Percentiles rank a stretch among this genome's conserved stretches.
These are phyloP conservation scores for Thalassoma bifasciatum DNA, from an alignment of 2,113 vertebrate species.

Conservation along the genomic window DNA sequence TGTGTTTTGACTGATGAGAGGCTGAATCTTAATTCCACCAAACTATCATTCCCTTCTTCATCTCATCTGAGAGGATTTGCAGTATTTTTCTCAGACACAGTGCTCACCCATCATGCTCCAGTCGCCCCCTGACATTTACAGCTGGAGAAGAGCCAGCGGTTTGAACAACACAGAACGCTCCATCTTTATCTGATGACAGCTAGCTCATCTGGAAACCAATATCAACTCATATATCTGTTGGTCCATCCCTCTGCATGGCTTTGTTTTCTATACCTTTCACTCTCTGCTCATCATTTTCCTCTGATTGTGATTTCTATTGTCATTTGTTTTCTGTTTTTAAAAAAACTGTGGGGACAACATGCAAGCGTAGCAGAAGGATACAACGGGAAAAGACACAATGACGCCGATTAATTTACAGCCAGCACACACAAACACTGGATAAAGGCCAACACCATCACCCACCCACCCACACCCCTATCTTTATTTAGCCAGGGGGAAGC, in stretches of 20 bases:
- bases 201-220: conserved; percentile 31
- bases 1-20: not conserved
- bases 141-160: conserved; percentile 26
- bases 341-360: not conserved
- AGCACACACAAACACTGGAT: conserved; percentile 7
- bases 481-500: conserved; percentile 30
- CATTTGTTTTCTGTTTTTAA: not conserved
- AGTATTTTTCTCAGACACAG: conserved; percentile 17
- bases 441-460: not conserved
- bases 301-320: not conserved
- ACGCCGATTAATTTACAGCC: not conserved
- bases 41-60: not conserved
- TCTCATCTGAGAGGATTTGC: not conserved
- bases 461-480: conserved; percentile 16
- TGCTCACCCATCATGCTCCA: conserved; percentile 26
- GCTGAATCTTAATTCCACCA: too few species aligned
- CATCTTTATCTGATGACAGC: conserved; percentile 43
- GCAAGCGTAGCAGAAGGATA: not conserved
- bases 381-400: not conserved
- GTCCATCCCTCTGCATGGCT: conserved; percentile 16
- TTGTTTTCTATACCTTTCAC: not conserved
- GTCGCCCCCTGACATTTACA: conserved; percentile 38
- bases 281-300: not conserved
- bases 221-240: not conserved
- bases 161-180: conserved; percentile 31